Conservation (phyloP, 2,797 vertebrate genomes). For the Neomorphus geoffroyi region DNA sequence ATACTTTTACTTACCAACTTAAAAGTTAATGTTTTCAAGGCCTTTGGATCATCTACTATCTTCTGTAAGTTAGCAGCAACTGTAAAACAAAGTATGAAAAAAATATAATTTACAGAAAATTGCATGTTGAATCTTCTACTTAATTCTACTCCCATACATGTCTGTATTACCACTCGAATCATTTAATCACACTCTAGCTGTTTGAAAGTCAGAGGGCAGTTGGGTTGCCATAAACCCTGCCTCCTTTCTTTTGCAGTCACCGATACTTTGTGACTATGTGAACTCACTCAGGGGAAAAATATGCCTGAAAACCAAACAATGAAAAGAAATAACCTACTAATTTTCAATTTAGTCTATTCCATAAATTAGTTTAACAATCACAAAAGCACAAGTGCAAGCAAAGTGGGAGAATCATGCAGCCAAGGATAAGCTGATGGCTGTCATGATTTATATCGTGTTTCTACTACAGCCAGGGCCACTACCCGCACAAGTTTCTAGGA, state of each 20-base stretch:
- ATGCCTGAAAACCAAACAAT: neutral
- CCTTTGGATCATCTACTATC: conserved; percentile 96
- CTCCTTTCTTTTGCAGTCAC: neutral
- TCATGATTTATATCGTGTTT: neutral
- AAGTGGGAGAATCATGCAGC: neutral
- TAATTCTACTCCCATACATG: conserved; percentile 4
- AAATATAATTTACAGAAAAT: neutral
- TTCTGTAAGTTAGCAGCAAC: conserved; percentile 99
- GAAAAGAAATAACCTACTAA: neutral
- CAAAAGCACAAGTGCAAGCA: neutral
- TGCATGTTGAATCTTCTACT: conserved; percentile 21
- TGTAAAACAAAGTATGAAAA: conserved; percentile 74
- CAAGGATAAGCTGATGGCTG: neutral
- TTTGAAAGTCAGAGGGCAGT: neutral
- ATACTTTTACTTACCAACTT: conserved; percentile 90
- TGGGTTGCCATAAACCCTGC: neutral
- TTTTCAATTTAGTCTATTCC: neutral
- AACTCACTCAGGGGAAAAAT: neutral
- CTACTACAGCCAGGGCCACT: neutral
- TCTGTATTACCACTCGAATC: neutral
- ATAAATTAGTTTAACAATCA: neutral
- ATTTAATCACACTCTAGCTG: conserved; percentile 16
- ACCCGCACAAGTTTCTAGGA: neutral
- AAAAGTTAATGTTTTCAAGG: conserved; percentile 97
- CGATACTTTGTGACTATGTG: neutral